Evolutionary conservation across 2,888 invertebrate genomes (phyloP), one percentile per base, ranked within the genome.

Genomic region (Gryllus longicercus): DNA sequence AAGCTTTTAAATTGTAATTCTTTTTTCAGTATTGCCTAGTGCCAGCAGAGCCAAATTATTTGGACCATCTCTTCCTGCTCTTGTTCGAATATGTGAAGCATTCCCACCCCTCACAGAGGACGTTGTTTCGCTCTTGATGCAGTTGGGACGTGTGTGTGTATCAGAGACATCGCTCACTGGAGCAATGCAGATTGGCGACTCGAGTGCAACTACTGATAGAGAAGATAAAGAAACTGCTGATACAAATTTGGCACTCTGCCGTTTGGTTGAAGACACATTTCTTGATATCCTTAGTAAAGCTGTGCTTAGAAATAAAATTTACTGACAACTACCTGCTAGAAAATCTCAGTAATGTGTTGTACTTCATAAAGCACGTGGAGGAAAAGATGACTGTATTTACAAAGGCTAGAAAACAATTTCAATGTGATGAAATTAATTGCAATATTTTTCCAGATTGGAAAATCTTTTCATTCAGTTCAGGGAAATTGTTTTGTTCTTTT

Each of bases 81-180:
- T 98, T 78, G 94, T 95, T 10, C 89, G 95, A 75, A 95, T 98
- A 83, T 95, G 96, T 84, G 92, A 93, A 83, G 97, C 97, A 0
- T 98, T 98, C 87, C 98, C 98, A 4, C 95, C 97, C 0, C 89
- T 98, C 14, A 91, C 94, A 77, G 97, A 98, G 84, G 98, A 98
- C 85, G 94, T 95, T 21, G 92, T 95, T 0, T 93, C 93, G 23
- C 90, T 98, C 50, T 88, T 98, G 79, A 90, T 95, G 86, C 96
- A 96, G 87, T 89, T 97, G 25, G 97, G 96, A 1, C 90, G 94
- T 83, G 93, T 96, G 81, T 93, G 94, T 82, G 92, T 94, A 83
- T 95, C 96, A 0, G 95, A 96, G 86, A 93, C 94, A 0, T 94
- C 95, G 1, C 88, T 96, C 23, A 75, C 76, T 18, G 78, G 50